phyloP scores from a whole-genome alignment of 2,113 vertebrate genomes.

The Serilophus lunatus region DNA sequence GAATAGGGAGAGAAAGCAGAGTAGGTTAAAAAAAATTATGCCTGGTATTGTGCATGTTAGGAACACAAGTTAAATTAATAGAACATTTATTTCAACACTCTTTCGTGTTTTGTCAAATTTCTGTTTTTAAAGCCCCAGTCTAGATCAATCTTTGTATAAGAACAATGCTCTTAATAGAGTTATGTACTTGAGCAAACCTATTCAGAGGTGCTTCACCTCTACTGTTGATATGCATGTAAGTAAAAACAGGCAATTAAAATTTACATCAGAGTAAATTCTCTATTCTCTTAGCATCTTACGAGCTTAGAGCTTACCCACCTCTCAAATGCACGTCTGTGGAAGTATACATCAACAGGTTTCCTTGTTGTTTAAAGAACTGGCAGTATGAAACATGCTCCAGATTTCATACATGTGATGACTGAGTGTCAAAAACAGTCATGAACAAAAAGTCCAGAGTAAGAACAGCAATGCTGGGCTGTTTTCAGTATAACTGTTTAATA shows the following conservation, averaged over 20 bases:
- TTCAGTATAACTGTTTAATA: background rate
- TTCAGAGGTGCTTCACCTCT: background rate
- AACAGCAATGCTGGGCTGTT: background rate
- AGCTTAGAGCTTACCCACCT: background rate
- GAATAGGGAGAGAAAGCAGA: constrained; percentile 6
- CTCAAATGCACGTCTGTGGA: background rate
- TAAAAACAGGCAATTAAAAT: background rate
- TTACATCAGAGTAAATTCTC: background rate
- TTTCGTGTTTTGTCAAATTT: background rate
- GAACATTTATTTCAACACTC: constrained; percentile 23
- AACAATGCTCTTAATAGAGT: background rate
- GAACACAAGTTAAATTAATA: constrained; percentile 55
- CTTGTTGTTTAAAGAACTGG: background rate
- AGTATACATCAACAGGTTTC: background rate
- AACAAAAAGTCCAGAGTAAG: background rate
- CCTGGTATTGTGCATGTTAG: background rate
- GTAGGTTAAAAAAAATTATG: constrained; percentile 26
- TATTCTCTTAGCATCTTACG: background rate
- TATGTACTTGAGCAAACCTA: background rate
- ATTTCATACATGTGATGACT: background rate
- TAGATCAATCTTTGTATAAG: background rate
- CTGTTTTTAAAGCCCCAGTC: background rate
- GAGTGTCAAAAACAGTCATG: background rate
- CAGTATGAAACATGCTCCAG: background rate
- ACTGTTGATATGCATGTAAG: background rate